A percentile compares a stretch with the other conserved stretches of the same genome.
phyloP scores from a whole-genome alignment of 1,140 invertebrate species.

The Aphidius gifuensis region DNA sequence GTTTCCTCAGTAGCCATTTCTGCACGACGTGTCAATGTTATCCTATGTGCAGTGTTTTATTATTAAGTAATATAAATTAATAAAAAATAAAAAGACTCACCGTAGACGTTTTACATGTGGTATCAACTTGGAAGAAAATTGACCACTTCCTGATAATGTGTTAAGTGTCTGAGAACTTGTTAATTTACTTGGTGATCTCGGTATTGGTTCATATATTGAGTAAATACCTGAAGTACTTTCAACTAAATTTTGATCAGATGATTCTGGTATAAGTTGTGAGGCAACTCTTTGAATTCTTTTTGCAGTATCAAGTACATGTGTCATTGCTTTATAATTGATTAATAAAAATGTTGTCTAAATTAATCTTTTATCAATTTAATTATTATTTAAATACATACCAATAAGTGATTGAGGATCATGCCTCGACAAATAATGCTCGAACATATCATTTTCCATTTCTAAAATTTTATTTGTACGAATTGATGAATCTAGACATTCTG shows the following conservation, averaged over 20 bases:
- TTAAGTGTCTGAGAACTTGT: conserved; percentile 15
- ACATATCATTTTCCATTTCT: conserved; percentile 41
- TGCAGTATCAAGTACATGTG: conserved; percentile 29
- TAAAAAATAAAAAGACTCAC: conserved; percentile 10
- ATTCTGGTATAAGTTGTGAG: not conserved
- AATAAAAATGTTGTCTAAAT: not conserved
- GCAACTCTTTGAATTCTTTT: conserved; percentile 25
- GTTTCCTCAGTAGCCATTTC: conserved; percentile 53
- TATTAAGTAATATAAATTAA: not conserved
- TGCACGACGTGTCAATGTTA: conserved; percentile 39
- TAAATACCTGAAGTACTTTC: conserved; percentile 25
- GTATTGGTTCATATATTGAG: conserved; percentile 5
- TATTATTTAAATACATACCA: conserved; percentile 25
- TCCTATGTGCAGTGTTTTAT: conserved; percentile 22
- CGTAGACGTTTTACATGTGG: conserved; percentile 18
- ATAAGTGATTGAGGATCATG: conserved; percentile 33
- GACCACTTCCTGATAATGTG: conserved; percentile 20
- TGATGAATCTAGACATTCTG: conserved; percentile 26
- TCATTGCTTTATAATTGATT: conserved; percentile 28
- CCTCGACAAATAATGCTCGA: conserved; percentile 36
- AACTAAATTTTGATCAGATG: conserved; percentile 24
- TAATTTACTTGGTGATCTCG: conserved; percentile 21
- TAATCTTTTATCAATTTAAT: too few relatives aligned
- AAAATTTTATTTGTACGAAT: conserved; percentile 31
- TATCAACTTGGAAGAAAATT: conserved; percentile 11